These are phyloP conservation scores for Parnassius mnemosyne DNA, from an alignment of 2,888 invertebrate genomes.

Conservation along the genomic window DNA sequence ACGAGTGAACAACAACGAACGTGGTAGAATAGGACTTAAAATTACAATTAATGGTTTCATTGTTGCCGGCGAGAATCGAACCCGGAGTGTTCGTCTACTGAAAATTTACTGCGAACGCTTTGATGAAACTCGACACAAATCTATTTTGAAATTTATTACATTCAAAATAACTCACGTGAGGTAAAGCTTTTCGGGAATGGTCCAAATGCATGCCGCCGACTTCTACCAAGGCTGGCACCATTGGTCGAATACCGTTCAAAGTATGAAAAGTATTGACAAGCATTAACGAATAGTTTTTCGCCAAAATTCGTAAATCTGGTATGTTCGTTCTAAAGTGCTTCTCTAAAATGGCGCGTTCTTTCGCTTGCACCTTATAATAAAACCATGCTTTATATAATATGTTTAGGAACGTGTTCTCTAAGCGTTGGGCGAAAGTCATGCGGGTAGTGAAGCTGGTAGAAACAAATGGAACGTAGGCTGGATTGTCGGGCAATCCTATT, in stretches of 20 bases:
- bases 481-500: slow-evolving; percentile 52
- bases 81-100: too few relatives aligned
- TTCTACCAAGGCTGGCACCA: slow-evolving; percentile 81
- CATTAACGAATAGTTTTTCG: slow-evolving; percentile 68
- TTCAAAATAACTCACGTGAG: slow-evolving; percentile 55
- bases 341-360: slow-evolving; percentile 64
- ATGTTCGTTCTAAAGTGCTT: slow-evolving; percentile 69
- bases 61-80: background rate
- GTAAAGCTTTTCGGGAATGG: slow-evolving; percentile 59
- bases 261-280: slow-evolving; percentile 82
- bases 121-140: background rate
- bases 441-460: slow-evolving; percentile 57
- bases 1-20: too few relatives aligned
- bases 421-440: slow-evolving; percentile 61
- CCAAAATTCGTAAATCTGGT: slow-evolving; percentile 74
- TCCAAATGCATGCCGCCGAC: slow-evolving; percentile 83
- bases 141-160: background rate
- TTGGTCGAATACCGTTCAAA: slow-evolving; percentile 79
- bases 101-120: too few relatives aligned
- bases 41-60: background rate
- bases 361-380: slow-evolving; percentile 50
- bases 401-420: slow-evolving; percentile 34
- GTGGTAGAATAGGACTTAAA: background rate
- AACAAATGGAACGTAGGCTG: slow-evolving; percentile 63
- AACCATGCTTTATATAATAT: slow-evolving; percentile 32